phyloP scores from a whole-genome alignment of 2,113 vertebrate genomes.

The Oncorhynchus gorbuscha region DNA sequence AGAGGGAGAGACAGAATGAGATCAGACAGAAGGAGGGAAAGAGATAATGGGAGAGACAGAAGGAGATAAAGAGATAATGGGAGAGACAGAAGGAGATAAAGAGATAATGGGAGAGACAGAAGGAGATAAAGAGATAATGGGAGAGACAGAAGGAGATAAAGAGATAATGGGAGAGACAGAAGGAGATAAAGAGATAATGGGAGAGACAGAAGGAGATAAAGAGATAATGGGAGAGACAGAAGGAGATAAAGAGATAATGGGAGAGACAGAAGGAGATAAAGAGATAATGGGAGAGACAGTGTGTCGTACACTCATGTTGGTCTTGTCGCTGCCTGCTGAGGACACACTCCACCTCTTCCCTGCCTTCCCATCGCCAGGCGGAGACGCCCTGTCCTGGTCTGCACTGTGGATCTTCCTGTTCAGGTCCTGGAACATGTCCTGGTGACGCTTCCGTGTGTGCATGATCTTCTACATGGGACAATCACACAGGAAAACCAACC shows the following conservation, averaged over 20 bases:
- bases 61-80: too few relatives aligned
- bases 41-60: too few relatives aligned
- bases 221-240: too few relatives aligned
- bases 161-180: not conserved
- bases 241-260: too few relatives aligned
- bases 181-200: too few relatives aligned
- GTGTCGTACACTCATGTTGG: conserved; percentile 74
- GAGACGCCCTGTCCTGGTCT: conserved; percentile 91
- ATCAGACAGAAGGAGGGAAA: too few relatives aligned
- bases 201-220: too few relatives aligned
- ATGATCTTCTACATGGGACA: conserved; percentile 90
- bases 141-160: too few relatives aligned
- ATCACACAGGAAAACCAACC: conserved; percentile 4
- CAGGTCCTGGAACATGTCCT: conserved; percentile 99
- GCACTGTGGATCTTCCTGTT: conserved; percentile 94
- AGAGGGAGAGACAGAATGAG: not conserved
- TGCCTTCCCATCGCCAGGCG: conserved; percentile 87
- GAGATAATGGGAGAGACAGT: not conserved
- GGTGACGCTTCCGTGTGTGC: conserved; percentile 98
- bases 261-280: too few relatives aligned
- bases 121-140: too few relatives aligned
- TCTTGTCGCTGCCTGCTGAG: conserved; percentile 84
- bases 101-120: too few relatives aligned
- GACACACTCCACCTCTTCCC: conserved; percentile 82
- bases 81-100: too few relatives aligned